Conservation (phyloP, 2,113 vertebrate species). For the Cyprinodon tularosa region DNA sequence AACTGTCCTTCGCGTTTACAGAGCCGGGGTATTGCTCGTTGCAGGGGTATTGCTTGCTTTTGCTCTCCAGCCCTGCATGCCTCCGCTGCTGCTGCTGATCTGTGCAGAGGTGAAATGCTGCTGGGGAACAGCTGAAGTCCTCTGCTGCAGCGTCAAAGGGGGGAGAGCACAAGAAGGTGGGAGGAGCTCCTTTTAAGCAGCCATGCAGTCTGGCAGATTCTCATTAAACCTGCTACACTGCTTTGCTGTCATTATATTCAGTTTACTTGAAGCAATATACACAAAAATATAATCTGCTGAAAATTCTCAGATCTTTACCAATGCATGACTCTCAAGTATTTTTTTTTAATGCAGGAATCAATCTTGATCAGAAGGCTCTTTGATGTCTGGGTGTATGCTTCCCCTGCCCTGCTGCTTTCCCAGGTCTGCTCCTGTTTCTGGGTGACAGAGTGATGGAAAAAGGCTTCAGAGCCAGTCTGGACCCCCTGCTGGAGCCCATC, state of each 20-base stretch:
- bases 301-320: background rate
- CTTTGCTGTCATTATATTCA: constrained; percentile 18
- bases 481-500: constrained; percentile 68
- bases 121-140: constrained; percentile 47
- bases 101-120: constrained; percentile 69
- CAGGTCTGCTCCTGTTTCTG: constrained; percentile 48
- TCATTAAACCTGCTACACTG: constrained; percentile 1
- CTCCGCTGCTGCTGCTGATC: constrained; percentile 24
- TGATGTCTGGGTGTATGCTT: constrained; percentile 38
- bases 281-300: constrained; percentile 7
- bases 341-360: constrained; percentile 22
- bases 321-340: background rate
- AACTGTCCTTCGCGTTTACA: background rate
- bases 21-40: background rate
- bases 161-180: constrained; percentile 62
- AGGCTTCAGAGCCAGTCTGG: constrained; percentile 40
- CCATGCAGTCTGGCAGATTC: constrained; percentile 38
- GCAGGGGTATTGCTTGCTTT: constrained; percentile 6
- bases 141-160: constrained; percentile 52
- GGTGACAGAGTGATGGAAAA: constrained; percentile 55
- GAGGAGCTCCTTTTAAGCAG: constrained; percentile 60
- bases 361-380: constrained; percentile 35
- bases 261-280: constrained; percentile 1
- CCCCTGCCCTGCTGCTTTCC: constrained; percentile 15
- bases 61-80: constrained; percentile 12